These are phyloP conservation scores for Drosophila subsilvestris DNA, from an alignment of 2,888 invertebrate species.

Conservation along the genomic window DNA sequence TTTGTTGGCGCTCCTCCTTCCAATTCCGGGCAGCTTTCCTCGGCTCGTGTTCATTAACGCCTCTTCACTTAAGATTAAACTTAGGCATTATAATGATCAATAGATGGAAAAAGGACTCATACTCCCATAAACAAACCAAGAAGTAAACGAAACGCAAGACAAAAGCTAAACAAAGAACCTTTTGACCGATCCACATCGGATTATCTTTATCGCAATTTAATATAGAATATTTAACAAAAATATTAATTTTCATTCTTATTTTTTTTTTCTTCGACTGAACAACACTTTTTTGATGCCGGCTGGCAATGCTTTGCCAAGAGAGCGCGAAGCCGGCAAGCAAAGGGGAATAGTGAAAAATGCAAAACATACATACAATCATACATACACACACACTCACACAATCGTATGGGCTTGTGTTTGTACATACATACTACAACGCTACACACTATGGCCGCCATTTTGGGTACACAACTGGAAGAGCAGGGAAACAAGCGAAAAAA, in stretches of 20 bases:
- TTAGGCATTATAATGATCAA: slow-evolving; percentile 44
- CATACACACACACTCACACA: slow-evolving; percentile 40
- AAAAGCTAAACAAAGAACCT: not conserved
- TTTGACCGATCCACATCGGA: not conserved
- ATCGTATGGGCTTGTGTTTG: slow-evolving; percentile 17
- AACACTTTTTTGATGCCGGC: slow-evolving; percentile 56
- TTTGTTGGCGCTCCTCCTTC: slow-evolving; percentile 36
- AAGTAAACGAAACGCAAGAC: slow-evolving; percentile 15
- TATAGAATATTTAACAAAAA: not conserved
- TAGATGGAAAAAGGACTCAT: slow-evolving; percentile 42
- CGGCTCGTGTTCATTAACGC: slow-evolving; percentile 15
- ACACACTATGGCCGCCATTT: slow-evolving; percentile 70
- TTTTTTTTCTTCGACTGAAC: slow-evolving; percentile 9
- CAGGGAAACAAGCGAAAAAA: slow-evolving; percentile 54
- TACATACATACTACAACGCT: slow-evolving; percentile 48
- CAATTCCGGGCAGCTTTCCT: slow-evolving; percentile 12
- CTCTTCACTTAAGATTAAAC: slow-evolving; percentile 44
- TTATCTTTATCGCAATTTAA: slow-evolving; percentile 15
- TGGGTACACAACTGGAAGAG: slow-evolving; percentile 66
- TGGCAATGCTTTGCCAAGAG: slow-evolving; percentile 37
- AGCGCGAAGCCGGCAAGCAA: slow-evolving; percentile 72
- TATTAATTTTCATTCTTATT: slow-evolving; percentile 8
- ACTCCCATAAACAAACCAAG: slow-evolving; percentile 31
- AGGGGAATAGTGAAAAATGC: slow-evolving; percentile 67
- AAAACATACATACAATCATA: slow-evolving; percentile 47